Base-by-base conservation (phyloP, 2,797 vertebrate genomes). In the Cyclura pinguis region DNA sequence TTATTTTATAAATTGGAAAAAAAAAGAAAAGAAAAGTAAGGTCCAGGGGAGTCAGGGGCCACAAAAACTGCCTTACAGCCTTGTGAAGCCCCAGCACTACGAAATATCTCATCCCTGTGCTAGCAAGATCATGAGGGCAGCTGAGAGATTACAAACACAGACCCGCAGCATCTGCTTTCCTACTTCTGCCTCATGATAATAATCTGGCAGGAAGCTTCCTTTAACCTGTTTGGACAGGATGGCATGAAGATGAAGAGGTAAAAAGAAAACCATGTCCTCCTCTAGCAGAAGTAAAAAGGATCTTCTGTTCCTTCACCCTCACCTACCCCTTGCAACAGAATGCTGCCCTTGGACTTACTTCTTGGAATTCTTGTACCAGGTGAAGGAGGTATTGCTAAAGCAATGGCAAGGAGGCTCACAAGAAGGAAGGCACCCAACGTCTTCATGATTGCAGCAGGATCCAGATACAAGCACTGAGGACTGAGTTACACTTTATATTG, bases 401-500 rank as follows among this genome's bases (percentile, higher is more conserved):
- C 52, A 62, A 89, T 47, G 22, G 59, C 42, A 12, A 89, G 73
- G 42, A 89, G 47, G 20, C 57, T 74, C 20, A 89, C 38, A 35
- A 84, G 73, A 32, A 89, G 59, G 24, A 89, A 84, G 8, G 42
- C 72, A 77, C 57, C 6, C 22, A 69, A 10, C 35, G 82, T 89
- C 82, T 84, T 89, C 88, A 89, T 89, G n/a, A 6, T 55, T 59
- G 20, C 20, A 27, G 22, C 4, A n/a, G 67, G 18, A 52, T 55
- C 14, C 20, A 84, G 72, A 20, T 52, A 12, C 29, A 18, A 77
- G 18, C 52, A 47, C 42, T n/a, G 2, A 78, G 22, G 18, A 18
- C 81, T 47, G 42, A 35, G 8, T 57, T 38, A 9, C 13, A 22
- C 38, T 84, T 84, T 89, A 84, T 87, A 91, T 67, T 87, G 85